A percentile compares a stretch with the other conserved stretches of the same genome.
Conservation (phyloP, 2,113 vertebrate genomes). For the Procapra przewalskii region DNA sequence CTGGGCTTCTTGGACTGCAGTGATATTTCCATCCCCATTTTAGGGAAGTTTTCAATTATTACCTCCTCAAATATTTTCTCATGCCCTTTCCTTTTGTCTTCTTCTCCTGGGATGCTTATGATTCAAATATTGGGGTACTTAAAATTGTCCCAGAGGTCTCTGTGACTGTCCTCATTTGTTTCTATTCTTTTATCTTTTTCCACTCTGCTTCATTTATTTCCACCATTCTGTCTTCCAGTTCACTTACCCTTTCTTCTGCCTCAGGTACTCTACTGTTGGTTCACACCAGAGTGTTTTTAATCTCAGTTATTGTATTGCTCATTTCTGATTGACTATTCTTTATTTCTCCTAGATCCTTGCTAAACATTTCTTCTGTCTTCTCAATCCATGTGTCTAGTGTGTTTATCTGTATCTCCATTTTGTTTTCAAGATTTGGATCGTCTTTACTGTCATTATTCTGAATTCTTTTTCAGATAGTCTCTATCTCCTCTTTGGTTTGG, state of each 20-base stretch:
- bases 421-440: neutral
- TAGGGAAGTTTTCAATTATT: neutral
- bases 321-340: neutral
- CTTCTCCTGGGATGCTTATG: neutral
- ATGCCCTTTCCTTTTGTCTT: neutral
- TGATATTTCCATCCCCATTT: neutral
- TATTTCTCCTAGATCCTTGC: neutral
- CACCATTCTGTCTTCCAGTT: neutral
- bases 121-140: neutral
- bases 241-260: neutral
- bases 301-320: neutral
- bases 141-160: neutral
- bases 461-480: neutral
- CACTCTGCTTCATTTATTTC: neutral
- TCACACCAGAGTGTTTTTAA: neutral
- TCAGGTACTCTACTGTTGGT: neutral
- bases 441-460: neutral
- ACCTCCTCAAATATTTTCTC: neutral
- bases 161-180: neutral
- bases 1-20: neutral
- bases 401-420: neutral
- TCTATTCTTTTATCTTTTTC: neutral
- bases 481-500: neutral
- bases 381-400: neutral
- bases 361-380: neutral